Evolutionary conservation across 2,888 invertebrate species (phyloP).

Genomic region (Cataglyphis altisquamis): DNA sequence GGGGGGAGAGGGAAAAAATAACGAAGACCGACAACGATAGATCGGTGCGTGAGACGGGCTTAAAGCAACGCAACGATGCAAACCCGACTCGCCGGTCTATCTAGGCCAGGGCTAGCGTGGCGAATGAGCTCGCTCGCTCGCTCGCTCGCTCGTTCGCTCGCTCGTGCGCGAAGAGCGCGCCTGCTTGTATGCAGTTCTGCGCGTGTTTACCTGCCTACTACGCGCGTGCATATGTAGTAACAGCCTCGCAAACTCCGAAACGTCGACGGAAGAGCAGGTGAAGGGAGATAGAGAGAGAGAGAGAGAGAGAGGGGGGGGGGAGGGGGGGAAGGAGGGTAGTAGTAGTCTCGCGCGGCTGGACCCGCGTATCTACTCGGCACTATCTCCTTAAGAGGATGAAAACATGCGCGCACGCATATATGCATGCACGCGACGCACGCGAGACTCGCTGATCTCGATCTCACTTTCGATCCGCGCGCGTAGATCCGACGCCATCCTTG

Average conservation of each 20-base stretch:
- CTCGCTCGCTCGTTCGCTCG: constrained; percentile 45
- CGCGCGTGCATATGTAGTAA: constrained; percentile 54
- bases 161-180: constrained; percentile 56
- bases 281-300: background rate
- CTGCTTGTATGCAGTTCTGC: constrained; percentile 58
- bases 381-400: constrained; percentile 78
- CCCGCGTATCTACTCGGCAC: constrained; percentile 73
- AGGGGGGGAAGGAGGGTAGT: constrained; percentile 16
- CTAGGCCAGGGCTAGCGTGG: constrained; percentile 86
- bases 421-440: constrained; percentile 36
- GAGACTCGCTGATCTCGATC: constrained; percentile 67
- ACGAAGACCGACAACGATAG: constrained; percentile 62
- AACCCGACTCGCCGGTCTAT: constrained; percentile 81
- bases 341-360: constrained; percentile 65
- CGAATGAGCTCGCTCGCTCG: constrained; percentile 68
- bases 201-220: constrained; percentile 3
- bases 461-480: constrained; percentile 79
- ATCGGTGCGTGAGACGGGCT: constrained; percentile 55
- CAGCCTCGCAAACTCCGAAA: constrained; percentile 34
- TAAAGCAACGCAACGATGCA: constrained; percentile 76
- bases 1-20: background rate
- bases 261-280: constrained; percentile 24
- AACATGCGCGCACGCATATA: constrained; percentile 33
- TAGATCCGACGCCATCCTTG: constrained; percentile 64
- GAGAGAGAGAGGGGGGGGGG: background rate